Percentiles rank a stretch among this genome's conserved stretches.
Evolutionary conservation across 1,140 invertebrate genomes (phyloP).

Genomic region (Augochlora pura): DNA sequence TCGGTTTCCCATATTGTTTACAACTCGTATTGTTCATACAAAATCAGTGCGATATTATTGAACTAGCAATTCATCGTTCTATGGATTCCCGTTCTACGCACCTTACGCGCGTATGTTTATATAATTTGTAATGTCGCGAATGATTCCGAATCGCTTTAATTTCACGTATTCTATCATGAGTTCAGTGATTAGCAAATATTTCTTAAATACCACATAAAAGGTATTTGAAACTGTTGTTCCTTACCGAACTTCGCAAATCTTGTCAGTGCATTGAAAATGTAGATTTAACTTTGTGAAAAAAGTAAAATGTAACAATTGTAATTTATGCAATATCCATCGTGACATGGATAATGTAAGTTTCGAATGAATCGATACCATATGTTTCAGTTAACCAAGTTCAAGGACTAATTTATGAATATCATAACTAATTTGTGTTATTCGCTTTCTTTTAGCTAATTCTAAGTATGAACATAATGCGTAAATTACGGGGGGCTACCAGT

Average conservation of each 20-base stretch:
- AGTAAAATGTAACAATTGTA: constrained; percentile 34
- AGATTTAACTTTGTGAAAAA: constrained; percentile 13
- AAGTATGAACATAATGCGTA: constrained; percentile 92
- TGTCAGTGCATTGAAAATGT: neutral
- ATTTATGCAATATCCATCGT: constrained; percentile 29
- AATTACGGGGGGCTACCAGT: constrained; percentile 84
- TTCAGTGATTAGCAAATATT: neutral
- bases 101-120: neutral
- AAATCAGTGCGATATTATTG: neutral
- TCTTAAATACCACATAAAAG: neutral
- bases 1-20: neutral
- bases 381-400: neutral
- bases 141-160: neutral
- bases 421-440: neutral
- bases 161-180: neutral
- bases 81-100: neutral
- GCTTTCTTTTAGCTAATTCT: constrained; percentile 60
- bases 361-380: constrained; percentile 16
- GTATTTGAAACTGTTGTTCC: neutral
- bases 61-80: neutral
- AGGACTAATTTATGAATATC: neutral
- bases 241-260: neutral
- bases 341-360: constrained; percentile 39
- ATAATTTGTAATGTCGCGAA: neutral
- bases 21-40: neutral